phyloP scores from a whole-genome alignment of 2,888 invertebrate genomes.

The Drosophila crucigera region DNA sequence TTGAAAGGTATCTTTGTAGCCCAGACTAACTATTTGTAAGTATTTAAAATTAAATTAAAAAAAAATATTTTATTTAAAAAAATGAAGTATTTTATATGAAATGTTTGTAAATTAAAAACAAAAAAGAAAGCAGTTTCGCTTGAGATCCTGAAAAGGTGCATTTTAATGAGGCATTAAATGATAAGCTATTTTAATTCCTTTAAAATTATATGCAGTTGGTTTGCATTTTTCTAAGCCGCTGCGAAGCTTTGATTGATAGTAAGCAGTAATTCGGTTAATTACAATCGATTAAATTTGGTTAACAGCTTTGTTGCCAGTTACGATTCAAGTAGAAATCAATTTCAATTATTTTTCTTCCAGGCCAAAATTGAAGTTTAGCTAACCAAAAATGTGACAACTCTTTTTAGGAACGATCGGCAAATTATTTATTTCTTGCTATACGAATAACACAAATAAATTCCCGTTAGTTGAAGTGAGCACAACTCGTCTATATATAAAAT shows the following conservation, averaged over 20 bases:
- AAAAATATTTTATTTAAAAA: background rate
- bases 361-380: background rate
- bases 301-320: background rate
- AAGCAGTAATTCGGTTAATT: background rate
- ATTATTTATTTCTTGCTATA: constrained; percentile 7
- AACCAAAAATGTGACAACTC: background rate
- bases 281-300: background rate
- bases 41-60: background rate
- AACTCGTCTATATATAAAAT: background rate
- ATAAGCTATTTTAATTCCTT: background rate
- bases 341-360: background rate
- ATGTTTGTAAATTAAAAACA: background rate
- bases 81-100: background rate
- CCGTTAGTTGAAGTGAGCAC: background rate
- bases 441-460: background rate
- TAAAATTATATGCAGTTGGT: background rate
- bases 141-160: background rate
- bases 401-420: constrained; percentile 9
- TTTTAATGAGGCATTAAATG: background rate
- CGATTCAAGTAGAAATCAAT: background rate
- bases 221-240: background rate
- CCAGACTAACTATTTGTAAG: background rate
- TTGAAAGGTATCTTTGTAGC: background rate
- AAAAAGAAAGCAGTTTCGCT: background rate
- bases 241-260: background rate